These are phyloP conservation scores for Lutjanus erythropterus DNA, from an alignment of 2,113 vertebrate genomes.

Conservation along the genomic window DNA sequence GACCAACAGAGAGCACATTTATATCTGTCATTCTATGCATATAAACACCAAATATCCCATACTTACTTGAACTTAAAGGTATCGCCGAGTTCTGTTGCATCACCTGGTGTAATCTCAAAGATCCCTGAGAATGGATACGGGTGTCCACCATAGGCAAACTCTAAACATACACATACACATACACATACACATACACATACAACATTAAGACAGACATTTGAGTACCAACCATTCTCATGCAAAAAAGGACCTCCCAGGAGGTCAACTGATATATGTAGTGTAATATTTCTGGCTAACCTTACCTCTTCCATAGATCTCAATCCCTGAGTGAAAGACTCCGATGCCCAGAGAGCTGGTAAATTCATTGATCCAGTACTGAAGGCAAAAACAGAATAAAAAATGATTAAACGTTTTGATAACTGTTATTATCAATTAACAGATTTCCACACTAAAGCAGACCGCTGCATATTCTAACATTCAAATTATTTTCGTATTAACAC, in stretches of 20 bases:
- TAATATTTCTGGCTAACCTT: constrained; percentile 52
- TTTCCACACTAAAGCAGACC: too few species aligned
- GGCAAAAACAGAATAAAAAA: constrained; percentile 1
- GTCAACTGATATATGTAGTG: neutral
- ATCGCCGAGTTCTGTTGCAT: constrained; percentile 96
- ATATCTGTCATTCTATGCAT: neutral
- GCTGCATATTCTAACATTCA: too few species aligned
- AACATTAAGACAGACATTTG: neutral
- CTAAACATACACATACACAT: constrained; percentile 75
- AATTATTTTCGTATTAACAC: neutral
- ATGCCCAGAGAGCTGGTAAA: constrained; percentile 98
- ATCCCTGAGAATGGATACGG: constrained; percentile 99
- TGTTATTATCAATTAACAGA: too few species aligned
- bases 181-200: too few species aligned
- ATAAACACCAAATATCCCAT: neutral
- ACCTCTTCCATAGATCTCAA: constrained; percentile 99
- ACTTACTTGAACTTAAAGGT: constrained; percentile 99
- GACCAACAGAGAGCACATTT: neutral
- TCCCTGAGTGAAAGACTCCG: constrained; percentile 99
- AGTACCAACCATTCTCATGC: neutral
- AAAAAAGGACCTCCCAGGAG: neutral
- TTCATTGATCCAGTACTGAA: constrained; percentile 99
- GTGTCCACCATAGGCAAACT: constrained; percentile 99
- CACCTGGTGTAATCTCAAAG: constrained; percentile 98
- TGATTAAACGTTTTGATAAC: too few species aligned